Evolutionary conservation across 2,888 invertebrate species (phyloP).

Genomic region (Orgyia antiqua): DNA sequence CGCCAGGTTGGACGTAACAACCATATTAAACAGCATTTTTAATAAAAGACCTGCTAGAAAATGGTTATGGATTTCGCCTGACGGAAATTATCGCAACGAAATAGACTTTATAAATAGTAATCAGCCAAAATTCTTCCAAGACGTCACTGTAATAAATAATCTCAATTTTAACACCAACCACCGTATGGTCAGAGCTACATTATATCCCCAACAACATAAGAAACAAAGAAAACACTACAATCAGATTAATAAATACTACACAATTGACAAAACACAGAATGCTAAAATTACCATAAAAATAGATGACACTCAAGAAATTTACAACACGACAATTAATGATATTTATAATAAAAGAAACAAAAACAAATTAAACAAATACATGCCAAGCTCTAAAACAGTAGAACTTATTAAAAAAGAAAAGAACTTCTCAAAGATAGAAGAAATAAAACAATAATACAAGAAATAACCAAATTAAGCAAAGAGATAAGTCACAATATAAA

Average conservation of each 20-base stretch:
- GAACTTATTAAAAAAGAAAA: too few species aligned
- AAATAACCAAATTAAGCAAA: too few species aligned
- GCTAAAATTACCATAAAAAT: too few species aligned
- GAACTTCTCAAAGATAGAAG: too few species aligned
- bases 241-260: not conserved
- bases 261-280: not conserved
- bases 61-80: slow-evolving; percentile 2
- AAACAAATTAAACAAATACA: too few species aligned
- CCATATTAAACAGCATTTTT: too few species aligned
- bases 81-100: not conserved
- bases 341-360: too few species aligned
- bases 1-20: too few species aligned
- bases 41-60: not conserved
- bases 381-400: too few species aligned
- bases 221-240: not conserved
- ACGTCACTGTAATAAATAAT: slow-evolving; percentile 1
- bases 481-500: too few species aligned
- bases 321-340: too few species aligned
- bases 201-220: not conserved
- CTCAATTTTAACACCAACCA: slow-evolving; percentile 4
- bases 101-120: slow-evolving; percentile 1
- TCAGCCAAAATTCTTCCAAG: not conserved
- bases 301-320: not conserved
- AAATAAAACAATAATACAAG: too few species aligned
- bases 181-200: not conserved